phyloP scores from a whole-genome alignment of 2,797 vertebrate species.

The Tokudaia muenninki region DNA sequence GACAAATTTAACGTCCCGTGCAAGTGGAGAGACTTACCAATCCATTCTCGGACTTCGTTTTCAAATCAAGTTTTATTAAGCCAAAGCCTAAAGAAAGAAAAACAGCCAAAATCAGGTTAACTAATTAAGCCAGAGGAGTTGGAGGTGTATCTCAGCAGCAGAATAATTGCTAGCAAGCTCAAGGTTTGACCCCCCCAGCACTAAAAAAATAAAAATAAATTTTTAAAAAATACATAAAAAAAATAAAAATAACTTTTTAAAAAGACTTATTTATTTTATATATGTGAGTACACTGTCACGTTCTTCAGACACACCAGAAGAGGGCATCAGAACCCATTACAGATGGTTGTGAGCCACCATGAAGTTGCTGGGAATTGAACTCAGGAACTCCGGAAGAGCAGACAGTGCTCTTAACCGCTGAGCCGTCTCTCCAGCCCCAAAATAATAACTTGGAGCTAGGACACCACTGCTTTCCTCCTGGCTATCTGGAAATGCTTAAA shows the following conservation, averaged over 20 bases:
- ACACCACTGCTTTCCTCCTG: background rate
- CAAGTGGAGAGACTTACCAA: conserved; percentile 91
- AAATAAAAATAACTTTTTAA: too few relatives aligned
- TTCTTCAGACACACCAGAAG: too few relatives aligned
- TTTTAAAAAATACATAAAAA: too few relatives aligned
- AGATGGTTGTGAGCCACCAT: too few relatives aligned
- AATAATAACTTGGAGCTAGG: background rate
- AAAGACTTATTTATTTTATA: too few relatives aligned
- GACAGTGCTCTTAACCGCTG: too few relatives aligned
- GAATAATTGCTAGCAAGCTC: background rate
- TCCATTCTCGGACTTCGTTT: conserved; percentile 98
- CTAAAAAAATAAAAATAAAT: background rate
- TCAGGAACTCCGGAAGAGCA: too few relatives aligned
- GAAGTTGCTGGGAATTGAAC: too few relatives aligned
- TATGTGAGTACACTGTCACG: too few relatives aligned
- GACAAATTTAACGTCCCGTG: background rate
- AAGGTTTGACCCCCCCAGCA: background rate
- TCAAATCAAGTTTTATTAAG: conserved; percentile 97
- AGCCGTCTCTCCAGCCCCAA: too few relatives aligned
- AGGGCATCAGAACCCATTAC: too few relatives aligned
- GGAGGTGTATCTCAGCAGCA: background rate
- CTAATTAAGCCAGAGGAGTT: background rate
- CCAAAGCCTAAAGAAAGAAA: conserved; percentile 93
- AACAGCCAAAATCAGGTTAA: background rate
- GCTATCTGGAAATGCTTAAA: background rate